phyloP scores from a whole-genome alignment of 2,888 invertebrate species.

The Adelognathus sp. region DNA sequence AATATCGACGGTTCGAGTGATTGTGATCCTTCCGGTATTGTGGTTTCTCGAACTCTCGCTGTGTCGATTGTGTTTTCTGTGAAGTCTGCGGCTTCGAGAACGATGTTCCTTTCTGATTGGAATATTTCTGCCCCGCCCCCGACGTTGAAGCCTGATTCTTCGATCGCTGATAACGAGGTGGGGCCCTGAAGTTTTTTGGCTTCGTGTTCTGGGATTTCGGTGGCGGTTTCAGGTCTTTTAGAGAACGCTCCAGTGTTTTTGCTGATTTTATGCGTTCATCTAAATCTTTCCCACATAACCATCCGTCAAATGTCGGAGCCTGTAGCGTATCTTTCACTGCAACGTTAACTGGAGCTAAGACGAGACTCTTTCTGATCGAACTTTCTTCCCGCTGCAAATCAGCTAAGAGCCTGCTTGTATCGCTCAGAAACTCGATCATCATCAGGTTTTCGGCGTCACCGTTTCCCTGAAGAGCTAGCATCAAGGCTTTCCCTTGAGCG shows the following conservation, averaged over 20 bases:
- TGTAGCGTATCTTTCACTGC: not conserved
- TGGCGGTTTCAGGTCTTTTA: constrained; percentile 1
- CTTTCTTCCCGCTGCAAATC: constrained; percentile 7
- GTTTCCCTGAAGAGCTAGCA: not conserved
- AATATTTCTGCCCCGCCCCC: constrained; percentile 17
- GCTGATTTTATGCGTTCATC: constrained; percentile 27
- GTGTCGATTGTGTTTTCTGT: not conserved
- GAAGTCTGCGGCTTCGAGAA: not conserved
- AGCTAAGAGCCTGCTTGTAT: not conserved
- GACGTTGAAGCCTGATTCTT: not conserved
- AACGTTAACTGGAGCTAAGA: not conserved
- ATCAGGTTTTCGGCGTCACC: constrained; percentile 3
- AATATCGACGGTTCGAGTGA: not conserved
- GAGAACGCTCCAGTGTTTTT: constrained; percentile 23
- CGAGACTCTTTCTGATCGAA: not conserved
- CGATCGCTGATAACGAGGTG: not conserved
- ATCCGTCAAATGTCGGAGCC: constrained; percentile 14
- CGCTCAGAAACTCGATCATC: not conserved
- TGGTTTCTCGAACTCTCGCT: not conserved
- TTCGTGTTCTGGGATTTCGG: not conserved
- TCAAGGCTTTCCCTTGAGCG: constrained; percentile 22
- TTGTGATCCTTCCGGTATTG: not conserved
- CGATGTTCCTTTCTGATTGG: not conserved
- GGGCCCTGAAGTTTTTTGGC: constrained; percentile 17
- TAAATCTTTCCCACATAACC: constrained; percentile 34